These are phyloP conservation scores for Apoda limacodes DNA, from an alignment of 2,888 invertebrate genomes.

Conservation along the genomic window DNA sequence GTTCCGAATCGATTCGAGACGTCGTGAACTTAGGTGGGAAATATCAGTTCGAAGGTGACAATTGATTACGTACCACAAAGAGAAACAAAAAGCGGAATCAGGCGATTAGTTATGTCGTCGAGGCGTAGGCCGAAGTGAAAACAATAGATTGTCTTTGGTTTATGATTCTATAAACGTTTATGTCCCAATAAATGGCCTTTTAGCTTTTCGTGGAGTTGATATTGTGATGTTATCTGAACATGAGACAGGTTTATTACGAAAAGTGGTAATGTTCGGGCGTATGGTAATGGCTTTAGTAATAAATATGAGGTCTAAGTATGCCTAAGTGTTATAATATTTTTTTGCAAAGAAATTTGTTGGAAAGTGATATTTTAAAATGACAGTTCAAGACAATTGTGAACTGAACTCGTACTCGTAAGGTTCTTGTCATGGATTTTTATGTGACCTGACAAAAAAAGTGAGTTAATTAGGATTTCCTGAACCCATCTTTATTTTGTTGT, in stretches of 20 bases:
- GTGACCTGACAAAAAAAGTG: no score
- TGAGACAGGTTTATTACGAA: slow-evolving; percentile 54
- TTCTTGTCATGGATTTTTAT: no score
- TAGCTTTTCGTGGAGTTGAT: slow-evolving; percentile 52
- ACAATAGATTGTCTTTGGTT: slow-evolving; percentile 65
- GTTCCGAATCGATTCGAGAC: slow-evolving; percentile 55
- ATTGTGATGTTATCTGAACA: slow-evolving; percentile 55
- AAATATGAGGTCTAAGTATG: no score
- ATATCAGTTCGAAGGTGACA: slow-evolving; percentile 57
- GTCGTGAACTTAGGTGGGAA: slow-evolving; percentile 48
- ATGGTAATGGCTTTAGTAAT: no score
- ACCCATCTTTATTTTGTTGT: no score
- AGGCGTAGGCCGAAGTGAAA: slow-evolving; percentile 53
- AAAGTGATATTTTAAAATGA: no score
- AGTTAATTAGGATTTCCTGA: no score
- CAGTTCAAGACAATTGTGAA: no score
- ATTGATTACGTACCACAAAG: slow-evolving; percentile 53
- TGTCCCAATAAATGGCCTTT: slow-evolving; percentile 61
- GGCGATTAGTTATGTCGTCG: slow-evolving; percentile 61
- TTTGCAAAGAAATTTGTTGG: no score
- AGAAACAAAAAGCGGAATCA: slow-evolving; percentile 61
- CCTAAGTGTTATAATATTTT: no score
- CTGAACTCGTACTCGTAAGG: no score
- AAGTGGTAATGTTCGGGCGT: slow-evolving; percentile 45
- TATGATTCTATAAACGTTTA: slow-evolving; percentile 69